Base-by-base conservation (phyloP, 2,888 invertebrate species). In the Quadroppia sp. region DNA sequence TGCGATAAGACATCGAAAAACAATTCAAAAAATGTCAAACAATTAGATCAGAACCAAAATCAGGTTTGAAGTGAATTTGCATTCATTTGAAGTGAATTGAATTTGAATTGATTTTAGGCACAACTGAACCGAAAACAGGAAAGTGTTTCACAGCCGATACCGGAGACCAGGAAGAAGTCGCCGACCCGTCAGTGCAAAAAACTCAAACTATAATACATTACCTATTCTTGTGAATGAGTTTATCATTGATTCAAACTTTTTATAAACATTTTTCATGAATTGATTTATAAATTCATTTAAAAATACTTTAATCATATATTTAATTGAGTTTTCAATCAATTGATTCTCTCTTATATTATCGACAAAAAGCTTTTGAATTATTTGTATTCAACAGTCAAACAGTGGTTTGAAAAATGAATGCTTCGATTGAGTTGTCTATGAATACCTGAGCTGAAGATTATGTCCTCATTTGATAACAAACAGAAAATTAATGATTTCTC, bases 111-210 rank as follows among this genome's bases (percentile, higher is more conserved):
- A 32, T 11, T 59, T 59, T 59, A 59, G 59, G 30, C 3, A 1
- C 30, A 30, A 59, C 28, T 30, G 30, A 1, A 28, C 13, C 4
- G 1, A 28, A 59, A 17, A 2, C 23, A 3, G 13, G 30, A 59
- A 59, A 30, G 1, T 1, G 30, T 15, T 6, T 59, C 59, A 30
- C 59, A 59, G 30, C 25, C n/a, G 25, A 59, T 1, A 15, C 28
- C 59, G 11, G 59, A 59, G 23, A 4, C 13, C 1, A n/a, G 59
- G 17, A 4, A 30, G 28, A 28, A 59, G 32, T 59, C 32, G 30
- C 28, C 59, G 32, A 59, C 59, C 7, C 59, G 59, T 59, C 53
- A 53, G 25, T 13, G 45, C 53, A 53, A 53, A 25, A 53, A 53
- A 53, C 17, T 53, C 7, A 53, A 53, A 20, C 53, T 53, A 3